These are phyloP conservation scores for Marisa cornuarietis DNA, from an alignment of 1,140 invertebrate species.

Conservation along the genomic window DNA sequence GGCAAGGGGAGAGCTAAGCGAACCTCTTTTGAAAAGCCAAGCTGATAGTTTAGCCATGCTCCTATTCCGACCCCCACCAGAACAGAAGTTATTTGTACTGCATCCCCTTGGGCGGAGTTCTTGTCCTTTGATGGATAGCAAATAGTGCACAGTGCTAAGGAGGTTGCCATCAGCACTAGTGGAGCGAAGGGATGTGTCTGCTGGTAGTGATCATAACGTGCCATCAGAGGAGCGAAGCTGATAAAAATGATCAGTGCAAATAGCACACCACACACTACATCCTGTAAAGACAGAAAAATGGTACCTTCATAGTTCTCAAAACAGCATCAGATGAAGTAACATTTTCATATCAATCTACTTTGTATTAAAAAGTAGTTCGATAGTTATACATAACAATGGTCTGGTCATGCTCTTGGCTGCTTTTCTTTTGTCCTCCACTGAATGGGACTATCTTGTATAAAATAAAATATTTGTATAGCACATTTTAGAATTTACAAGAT, in stretches of 20 bases:
- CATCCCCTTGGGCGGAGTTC: slow-evolving; percentile 77
- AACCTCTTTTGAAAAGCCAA: slow-evolving; percentile 71
- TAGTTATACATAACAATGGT: too few species aligned
- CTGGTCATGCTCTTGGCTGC: too few species aligned
- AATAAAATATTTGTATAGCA: too few species aligned
- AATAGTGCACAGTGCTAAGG: slow-evolving; percentile 77
- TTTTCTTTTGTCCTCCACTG: too few species aligned
- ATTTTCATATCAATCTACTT: too few species aligned
- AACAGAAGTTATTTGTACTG: slow-evolving; percentile 81
- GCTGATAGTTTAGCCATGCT: slow-evolving; percentile 86
- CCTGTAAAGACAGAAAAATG: slow-evolving; percentile 61
- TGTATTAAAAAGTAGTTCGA: too few species aligned
- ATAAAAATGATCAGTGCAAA: slow-evolving; percentile 76
- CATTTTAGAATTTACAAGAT: too few species aligned
- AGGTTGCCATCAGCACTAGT: slow-evolving; percentile 74
- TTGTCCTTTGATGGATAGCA: slow-evolving; percentile 70
- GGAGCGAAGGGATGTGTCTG: slow-evolving; percentile 77
- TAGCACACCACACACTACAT: slow-evolving; percentile 67
- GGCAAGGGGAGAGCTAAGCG: slow-evolving; percentile 68
- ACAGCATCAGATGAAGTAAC: too few species aligned
- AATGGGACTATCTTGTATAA: too few species aligned
- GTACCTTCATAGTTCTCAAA: too few species aligned
- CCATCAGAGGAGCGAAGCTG: slow-evolving; percentile 78
- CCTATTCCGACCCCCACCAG: slow-evolving; percentile 80
- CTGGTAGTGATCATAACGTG: slow-evolving; percentile 78